These are phyloP conservation scores for Pachyrhynchus sulphureomaculatus DNA, from an alignment of 1,140 invertebrate species.

Conservation along the genomic window DNA sequence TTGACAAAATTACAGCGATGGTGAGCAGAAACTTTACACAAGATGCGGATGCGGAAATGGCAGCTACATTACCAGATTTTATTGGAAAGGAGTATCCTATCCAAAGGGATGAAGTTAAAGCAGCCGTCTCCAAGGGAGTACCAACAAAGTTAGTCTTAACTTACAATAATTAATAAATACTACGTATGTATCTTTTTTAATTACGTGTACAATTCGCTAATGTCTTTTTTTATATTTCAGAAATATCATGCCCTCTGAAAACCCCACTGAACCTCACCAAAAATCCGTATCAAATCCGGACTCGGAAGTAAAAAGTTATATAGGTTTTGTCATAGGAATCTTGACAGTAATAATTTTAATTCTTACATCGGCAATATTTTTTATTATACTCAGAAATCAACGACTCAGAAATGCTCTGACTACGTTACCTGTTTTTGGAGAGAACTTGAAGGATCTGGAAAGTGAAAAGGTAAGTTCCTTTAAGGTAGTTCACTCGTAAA, in stretches of 20 bases:
- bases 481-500: too few relatives aligned
- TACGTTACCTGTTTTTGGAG: slow-evolving; percentile 52
- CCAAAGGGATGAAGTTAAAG: slow-evolving; percentile 69
- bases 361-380: slow-evolving; percentile 66
- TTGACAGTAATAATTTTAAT: slow-evolving; percentile 72
- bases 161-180: not conserved
- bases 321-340: slow-evolving; percentile 75
- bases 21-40: slow-evolving; percentile 70
- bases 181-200: not conserved
- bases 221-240: not conserved
- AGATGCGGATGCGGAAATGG: slow-evolving; percentile 57
- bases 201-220: too few relatives aligned
- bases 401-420: slow-evolving; percentile 57
- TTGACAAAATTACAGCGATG: slow-evolving; percentile 60
- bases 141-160: slow-evolving; percentile 32
- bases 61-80: slow-evolving; percentile 23
- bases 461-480: slow-evolving; percentile 39
- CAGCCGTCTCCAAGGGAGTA: slow-evolving; percentile 29
- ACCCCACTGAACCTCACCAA: not conserved
- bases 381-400: slow-evolving; percentile 70
- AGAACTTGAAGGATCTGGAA: slow-evolving; percentile 38
- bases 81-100: slow-evolving; percentile 61
- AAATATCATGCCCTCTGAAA: not conserved
- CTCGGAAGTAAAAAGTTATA: slow-evolving; percentile 60
- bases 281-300: slow-evolving; percentile 2